These are phyloP conservation scores for Aphis gossypii DNA, from an alignment of 1,140 invertebrate genomes.

Conservation along the genomic window DNA sequence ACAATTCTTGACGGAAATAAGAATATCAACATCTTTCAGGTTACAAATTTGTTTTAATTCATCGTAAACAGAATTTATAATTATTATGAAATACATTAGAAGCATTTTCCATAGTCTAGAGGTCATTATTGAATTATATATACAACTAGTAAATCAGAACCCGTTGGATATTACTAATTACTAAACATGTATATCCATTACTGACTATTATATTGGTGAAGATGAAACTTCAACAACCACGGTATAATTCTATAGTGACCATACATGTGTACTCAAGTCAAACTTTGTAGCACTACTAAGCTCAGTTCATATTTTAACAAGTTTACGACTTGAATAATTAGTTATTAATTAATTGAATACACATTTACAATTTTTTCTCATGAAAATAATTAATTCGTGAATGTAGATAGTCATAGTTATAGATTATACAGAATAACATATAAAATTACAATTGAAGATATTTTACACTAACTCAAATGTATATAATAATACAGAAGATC, in stretches of 20 bases:
- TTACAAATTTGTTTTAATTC: background rate
- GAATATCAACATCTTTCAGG: background rate
- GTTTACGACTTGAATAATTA: background rate
- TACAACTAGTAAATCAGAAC: background rate
- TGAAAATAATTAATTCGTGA: background rate
- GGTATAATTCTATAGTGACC: background rate
- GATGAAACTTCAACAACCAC: background rate
- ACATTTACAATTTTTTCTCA: background rate
- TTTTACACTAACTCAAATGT: background rate
- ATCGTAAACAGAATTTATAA: constrained; percentile 7
- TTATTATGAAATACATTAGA: background rate
- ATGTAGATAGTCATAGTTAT: background rate
- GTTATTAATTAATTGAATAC: background rate
- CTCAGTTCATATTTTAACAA: background rate
- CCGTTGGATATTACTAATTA: background rate
- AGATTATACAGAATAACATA: too few species aligned
- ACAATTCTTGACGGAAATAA: background rate
- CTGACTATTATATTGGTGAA: background rate
- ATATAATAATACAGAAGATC: background rate
- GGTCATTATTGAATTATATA: background rate
- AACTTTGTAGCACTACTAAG: background rate
- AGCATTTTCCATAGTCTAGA: background rate
- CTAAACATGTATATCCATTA: background rate
- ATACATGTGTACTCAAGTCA: background rate
- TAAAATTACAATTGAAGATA: too few species aligned